Percentiles rank a stretch among this genome's conserved stretches.
Evolutionary conservation across 2,888 invertebrate species (phyloP).

Genomic region (Embidobia sp.): DNA sequence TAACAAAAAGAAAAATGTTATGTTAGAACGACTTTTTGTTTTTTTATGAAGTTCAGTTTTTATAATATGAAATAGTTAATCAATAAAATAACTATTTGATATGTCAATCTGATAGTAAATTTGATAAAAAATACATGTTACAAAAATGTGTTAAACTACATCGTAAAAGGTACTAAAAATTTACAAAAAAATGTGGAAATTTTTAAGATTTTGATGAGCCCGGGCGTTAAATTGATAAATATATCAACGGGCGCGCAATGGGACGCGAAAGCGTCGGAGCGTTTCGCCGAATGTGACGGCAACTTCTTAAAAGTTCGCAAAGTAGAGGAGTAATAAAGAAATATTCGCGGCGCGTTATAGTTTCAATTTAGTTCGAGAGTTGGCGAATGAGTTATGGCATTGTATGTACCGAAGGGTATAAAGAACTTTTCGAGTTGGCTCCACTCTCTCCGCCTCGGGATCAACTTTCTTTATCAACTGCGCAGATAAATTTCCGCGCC

Average conservation of each 20-base stretch:
- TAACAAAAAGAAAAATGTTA: no score
- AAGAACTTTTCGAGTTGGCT: slow-evolving; percentile 48
- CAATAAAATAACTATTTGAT: no score
- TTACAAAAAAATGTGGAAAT: background rate
- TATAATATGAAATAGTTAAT: no score
- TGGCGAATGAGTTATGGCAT: slow-evolving; percentile 60
- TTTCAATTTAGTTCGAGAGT: slow-evolving; percentile 63
- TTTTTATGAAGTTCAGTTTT: no score
- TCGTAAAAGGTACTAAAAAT: no score
- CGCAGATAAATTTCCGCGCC: slow-evolving; percentile 36
- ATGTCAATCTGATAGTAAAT: no score
- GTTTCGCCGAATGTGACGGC: slow-evolving; percentile 47
- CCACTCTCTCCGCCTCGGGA: slow-evolving; percentile 36
- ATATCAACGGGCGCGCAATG: no score
- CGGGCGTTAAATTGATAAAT: no score
- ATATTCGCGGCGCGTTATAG: slow-evolving; percentile 57
- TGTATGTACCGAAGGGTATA: slow-evolving; percentile 59
- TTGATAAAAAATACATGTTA: no score
- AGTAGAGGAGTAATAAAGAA: slow-evolving; percentile 62
- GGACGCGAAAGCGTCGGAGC: slow-evolving; percentile 32
- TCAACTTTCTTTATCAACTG: slow-evolving; percentile 56
- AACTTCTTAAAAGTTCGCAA: slow-evolving; percentile 55
- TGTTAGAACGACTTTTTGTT: no score
- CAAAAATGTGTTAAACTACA: no score
- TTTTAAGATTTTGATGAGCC: slow-evolving; percentile 20